Percentiles rank a stretch among this genome's conserved stretches.
These are phyloP conservation scores for Stenolophus ochropezus DNA, from an alignment of 2,888 invertebrate species.

Conservation along the genomic window DNA sequence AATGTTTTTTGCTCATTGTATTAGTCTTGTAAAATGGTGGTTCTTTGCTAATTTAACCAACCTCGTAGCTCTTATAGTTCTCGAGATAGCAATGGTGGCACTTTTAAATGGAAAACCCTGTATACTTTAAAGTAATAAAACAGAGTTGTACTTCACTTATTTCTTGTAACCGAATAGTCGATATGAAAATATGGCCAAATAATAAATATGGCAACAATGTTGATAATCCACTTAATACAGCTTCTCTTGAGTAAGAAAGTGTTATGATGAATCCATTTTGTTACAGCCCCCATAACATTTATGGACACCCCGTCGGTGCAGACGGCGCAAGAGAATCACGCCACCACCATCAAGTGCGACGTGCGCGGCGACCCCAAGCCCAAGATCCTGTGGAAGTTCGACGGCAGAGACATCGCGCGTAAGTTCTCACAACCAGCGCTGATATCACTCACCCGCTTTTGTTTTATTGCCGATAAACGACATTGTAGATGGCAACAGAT, in stretches of 20 bases:
- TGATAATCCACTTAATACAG: background rate
- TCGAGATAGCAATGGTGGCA: too few relatives aligned
- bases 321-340: conserved; percentile 47
- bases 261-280: background rate
- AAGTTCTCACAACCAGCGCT: conserved; percentile 14
- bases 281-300: conserved; percentile 52
- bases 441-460: background rate
- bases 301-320: conserved; percentile 53
- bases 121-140: too few relatives aligned
- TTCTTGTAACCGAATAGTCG: too few relatives aligned
- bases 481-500: background rate
- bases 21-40: too few relatives aligned
- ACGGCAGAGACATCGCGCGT: conserved; percentile 49
- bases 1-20: too few relatives aligned
- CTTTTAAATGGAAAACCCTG: too few relatives aligned
- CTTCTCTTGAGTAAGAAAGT: background rate
- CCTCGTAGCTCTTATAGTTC: too few relatives aligned
- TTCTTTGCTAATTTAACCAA: too few relatives aligned
- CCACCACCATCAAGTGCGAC: conserved; percentile 51
- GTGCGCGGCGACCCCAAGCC: conserved; percentile 59
- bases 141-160: too few relatives aligned
- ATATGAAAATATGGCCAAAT: too few relatives aligned
- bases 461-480: conserved; percentile 35
- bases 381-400: conserved; percentile 56
- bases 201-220: too few relatives aligned